A percentile compares a stretch with the other conserved stretches of the same genome.
Evolutionary conservation across 53 echinoderm and acorn worm species (phyloP).

Genomic region (Apostichopus leukothele): DNA sequence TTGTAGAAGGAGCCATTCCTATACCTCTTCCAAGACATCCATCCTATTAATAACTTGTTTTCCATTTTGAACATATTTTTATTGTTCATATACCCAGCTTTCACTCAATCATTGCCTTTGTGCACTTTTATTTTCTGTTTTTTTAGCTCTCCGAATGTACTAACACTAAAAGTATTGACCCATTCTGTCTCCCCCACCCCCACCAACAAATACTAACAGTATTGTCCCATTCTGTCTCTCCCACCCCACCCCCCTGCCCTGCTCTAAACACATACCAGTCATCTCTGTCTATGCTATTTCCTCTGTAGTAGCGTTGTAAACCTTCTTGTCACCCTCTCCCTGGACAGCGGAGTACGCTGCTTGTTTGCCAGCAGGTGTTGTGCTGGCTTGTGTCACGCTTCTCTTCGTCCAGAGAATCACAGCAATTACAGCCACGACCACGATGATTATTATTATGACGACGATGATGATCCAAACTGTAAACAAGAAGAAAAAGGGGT

Average conservation of each 20-base stretch:
- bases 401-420: background rate
- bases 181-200: background rate
- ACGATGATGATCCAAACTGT: background rate
- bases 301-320: background rate
- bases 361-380: background rate
- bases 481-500: too few species aligned
- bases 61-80: too few species aligned
- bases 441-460: background rate
- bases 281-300: background rate
- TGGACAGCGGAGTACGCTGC: background rate
- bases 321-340: background rate
- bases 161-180: too few species aligned
- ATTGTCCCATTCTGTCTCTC: background rate
- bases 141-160: too few species aligned
- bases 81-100: too few species aligned
- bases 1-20: too few species aligned
- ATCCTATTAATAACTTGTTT: too few species aligned
- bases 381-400: background rate
- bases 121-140: too few species aligned
- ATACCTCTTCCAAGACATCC: too few species aligned
- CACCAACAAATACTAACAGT: background rate
- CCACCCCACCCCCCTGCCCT: background rate
- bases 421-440: background rate
- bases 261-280: background rate
- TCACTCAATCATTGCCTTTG: too few species aligned